phyloP scores from a whole-genome alignment of 2,797 vertebrate species.

The Cossypha polioptera region DNA sequence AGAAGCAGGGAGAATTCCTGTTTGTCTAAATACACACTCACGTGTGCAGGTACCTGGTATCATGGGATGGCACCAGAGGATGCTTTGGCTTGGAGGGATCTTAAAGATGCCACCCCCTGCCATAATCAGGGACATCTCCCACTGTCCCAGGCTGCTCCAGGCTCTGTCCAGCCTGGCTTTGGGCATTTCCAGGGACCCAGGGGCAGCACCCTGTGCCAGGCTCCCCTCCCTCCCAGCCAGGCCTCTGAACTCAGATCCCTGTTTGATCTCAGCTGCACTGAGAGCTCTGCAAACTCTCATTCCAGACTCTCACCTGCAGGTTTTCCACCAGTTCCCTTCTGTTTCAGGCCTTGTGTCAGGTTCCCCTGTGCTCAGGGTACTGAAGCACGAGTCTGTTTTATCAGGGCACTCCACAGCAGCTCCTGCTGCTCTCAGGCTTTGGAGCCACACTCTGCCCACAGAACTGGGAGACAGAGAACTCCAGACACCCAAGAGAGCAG shows the following conservation, averaged over 20 bases:
- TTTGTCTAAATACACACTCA: background rate
- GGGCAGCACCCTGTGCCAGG: background rate
- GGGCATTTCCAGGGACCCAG: background rate
- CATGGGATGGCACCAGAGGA: background rate
- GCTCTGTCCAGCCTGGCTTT: background rate
- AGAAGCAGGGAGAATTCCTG: background rate
- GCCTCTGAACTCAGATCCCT: background rate
- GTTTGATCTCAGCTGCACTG: rapidly evolving
- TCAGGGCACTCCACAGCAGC: background rate
- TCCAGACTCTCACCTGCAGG: background rate
- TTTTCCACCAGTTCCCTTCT: background rate
- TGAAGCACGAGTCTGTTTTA: background rate
- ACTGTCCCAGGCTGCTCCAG: background rate
- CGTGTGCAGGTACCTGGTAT: background rate
- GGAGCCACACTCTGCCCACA: background rate
- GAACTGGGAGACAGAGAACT: background rate
- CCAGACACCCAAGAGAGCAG: background rate
- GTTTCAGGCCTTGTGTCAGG: background rate
- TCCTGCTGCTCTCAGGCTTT: background rate
- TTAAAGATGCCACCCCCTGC: background rate
- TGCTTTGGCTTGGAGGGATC: background rate
- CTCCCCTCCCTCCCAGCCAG: background rate
- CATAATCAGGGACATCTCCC: background rate
- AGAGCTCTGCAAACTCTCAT: background rate
- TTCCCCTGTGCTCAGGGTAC: background rate